Evolutionary conservation across 2,113 vertebrate genomes (phyloP).

Genomic region (Sander vitreus): DNA sequence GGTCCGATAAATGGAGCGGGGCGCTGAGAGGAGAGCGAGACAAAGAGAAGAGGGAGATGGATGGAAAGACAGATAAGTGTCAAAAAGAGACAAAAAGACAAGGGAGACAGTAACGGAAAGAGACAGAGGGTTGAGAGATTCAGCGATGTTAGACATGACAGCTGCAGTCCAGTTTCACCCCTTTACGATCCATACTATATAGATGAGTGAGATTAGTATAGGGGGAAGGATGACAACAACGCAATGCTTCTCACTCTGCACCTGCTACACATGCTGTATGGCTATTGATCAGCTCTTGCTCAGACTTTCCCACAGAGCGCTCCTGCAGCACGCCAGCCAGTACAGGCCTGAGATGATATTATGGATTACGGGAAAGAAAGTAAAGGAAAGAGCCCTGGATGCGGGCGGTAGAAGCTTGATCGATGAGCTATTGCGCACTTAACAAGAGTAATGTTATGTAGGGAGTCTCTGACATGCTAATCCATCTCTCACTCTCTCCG

Average conservation of each 20-base stretch:
- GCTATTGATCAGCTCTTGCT: conserved; percentile 71
- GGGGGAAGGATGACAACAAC: conserved; percentile 66
- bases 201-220: conserved; percentile 54
- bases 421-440: conserved; percentile 81
- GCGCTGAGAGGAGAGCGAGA: conserved; percentile 57
- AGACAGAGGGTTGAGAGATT: conserved; percentile 25
- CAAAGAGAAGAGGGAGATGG: conserved; percentile 47
- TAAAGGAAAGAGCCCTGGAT: conserved; percentile 64
- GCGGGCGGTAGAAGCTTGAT: conserved; percentile 72
- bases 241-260: conserved; percentile 42
- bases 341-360: conserved; percentile 69
- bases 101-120: conserved; percentile 47
- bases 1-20: conserved; percentile 67
- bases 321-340: conserved; percentile 37
- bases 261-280: conserved; percentile 58
- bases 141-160: conserved; percentile 34
- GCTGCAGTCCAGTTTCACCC: conserved; percentile 18
- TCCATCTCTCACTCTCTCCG: conserved; percentile 75
- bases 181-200: conserved; percentile 39
- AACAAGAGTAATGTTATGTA: conserved; percentile 83
- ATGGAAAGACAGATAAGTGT: conserved; percentile 59
- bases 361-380: conserved; percentile 77
- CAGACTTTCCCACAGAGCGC: conserved; percentile 57
- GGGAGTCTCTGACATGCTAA: conserved; percentile 78
- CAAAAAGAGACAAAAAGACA: conserved; percentile 49